These are phyloP conservation scores for Acanthacorydalis orientalis DNA, from an alignment of 2,888 invertebrate species.

Conservation along the genomic window DNA sequence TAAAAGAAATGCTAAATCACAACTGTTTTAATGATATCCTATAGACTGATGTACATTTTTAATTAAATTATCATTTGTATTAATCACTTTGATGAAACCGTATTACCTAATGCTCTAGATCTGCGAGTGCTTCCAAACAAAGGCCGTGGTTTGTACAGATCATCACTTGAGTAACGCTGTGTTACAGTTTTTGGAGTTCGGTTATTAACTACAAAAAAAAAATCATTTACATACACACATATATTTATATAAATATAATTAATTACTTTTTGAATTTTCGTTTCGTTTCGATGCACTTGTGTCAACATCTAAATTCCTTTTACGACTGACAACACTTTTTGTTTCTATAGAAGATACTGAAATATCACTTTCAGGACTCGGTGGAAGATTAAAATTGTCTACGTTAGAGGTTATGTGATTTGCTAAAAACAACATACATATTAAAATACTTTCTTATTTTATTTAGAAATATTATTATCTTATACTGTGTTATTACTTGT, in stretches of 20 bases:
- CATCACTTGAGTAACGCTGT: slow-evolving; percentile 49
- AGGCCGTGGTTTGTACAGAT: slow-evolving; percentile 53
- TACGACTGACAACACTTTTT: background rate
- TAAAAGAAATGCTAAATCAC: too few species aligned
- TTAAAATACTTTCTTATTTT: background rate
- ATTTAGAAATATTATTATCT: background rate
- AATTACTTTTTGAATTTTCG: background rate
- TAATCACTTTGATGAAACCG: too few species aligned
- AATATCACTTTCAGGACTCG: slow-evolving; percentile 27
- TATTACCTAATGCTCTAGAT: slow-evolving; percentile 19
- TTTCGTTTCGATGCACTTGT: background rate
- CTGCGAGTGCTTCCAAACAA: slow-evolving; percentile 34
- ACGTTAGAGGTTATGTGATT: background rate
- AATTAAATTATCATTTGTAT: too few species aligned
- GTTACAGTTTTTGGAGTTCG: slow-evolving; percentile 1
- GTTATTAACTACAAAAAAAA: background rate
- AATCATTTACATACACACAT: background rate
- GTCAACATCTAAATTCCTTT: background rate
- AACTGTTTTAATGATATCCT: too few species aligned
- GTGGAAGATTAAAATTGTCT: slow-evolving; percentile 16
- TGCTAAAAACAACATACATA: background rate
- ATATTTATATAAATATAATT: background rate
- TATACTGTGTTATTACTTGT: background rate
- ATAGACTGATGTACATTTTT: too few species aligned
- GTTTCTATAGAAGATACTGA: slow-evolving; percentile 15